A percentile compares a stretch with the other conserved stretches of the same genome.
Evolutionary conservation across 2,113 vertebrate genomes (phyloP).

Genomic region (Oxyura jamaicensis): DNA sequence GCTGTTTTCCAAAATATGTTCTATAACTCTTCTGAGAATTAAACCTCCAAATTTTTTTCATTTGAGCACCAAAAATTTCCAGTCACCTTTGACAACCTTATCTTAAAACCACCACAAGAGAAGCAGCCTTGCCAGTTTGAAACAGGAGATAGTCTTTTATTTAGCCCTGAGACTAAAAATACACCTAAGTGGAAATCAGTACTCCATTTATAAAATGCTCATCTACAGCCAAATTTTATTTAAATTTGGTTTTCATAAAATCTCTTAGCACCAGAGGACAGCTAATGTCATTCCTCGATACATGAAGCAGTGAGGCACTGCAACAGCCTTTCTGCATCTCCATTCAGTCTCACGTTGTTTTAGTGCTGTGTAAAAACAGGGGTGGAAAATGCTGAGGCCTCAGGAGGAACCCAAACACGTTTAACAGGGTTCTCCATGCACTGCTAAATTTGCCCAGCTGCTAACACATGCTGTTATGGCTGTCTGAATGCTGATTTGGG

Average conservation of each 20-base stretch:
- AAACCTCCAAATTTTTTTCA: not conserved
- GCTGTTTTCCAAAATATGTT: not conserved
- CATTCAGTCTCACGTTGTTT: rapidly evolving
- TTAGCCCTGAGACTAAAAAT: not conserved
- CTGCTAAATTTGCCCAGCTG: not conserved
- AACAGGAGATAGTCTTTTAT: not conserved
- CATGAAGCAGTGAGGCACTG: not conserved
- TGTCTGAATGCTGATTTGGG: not conserved
- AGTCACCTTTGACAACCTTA: not conserved
- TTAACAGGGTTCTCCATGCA: not conserved
- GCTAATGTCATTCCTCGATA: not conserved
- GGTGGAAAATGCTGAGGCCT: not conserved
- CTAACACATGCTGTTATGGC: not conserved
- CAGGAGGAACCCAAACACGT: not conserved
- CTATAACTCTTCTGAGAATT: not conserved
- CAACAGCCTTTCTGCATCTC: not conserved
- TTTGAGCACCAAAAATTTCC: not conserved
- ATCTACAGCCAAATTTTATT: not conserved
- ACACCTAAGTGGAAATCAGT: not conserved
- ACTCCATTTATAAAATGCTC: not conserved
- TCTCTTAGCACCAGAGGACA: not conserved
- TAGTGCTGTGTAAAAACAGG: not conserved
- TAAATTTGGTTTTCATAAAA: not conserved
- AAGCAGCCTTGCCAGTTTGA: not conserved
- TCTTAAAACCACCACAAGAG: not conserved